Percentiles rank a stretch among this genome's conserved stretches.
Conservation (phyloP, 1,140 invertebrate species). For the Asbolus verrucosus region DNA sequence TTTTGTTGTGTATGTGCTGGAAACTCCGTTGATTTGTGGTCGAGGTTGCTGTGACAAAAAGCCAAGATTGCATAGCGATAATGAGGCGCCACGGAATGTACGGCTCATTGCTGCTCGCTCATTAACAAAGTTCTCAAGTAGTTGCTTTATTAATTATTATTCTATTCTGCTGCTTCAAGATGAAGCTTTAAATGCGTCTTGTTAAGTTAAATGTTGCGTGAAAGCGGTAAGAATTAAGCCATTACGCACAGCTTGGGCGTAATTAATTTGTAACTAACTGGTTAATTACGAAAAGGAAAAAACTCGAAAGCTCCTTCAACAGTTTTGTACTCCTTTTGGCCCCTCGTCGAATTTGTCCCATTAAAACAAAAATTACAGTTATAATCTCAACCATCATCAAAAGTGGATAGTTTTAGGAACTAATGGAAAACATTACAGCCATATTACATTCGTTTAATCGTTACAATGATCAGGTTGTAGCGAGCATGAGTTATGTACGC, state of each 20-base stretch:
- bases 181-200: conserved; percentile 19
- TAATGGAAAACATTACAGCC: conserved; percentile 47
- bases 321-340: too few species aligned
- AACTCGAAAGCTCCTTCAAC: too few species aligned
- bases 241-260: conserved; percentile 31
- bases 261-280: conserved; percentile 31
- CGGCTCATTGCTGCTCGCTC: conserved; percentile 41
- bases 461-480: conserved; percentile 41
- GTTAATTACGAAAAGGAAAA: background rate
- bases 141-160: conserved; percentile 50
- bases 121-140: conserved; percentile 43
- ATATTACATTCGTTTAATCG: conserved; percentile 48
- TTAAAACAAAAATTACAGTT: conserved; percentile 36
- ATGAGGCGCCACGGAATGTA: conserved; percentile 46
- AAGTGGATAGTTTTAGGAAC: conserved; percentile 39
- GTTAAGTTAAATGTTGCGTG: conserved; percentile 47
- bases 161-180: conserved; percentile 21
- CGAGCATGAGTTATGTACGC: conserved; percentile 42
- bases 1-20: background rate
- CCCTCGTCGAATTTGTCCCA: conserved; percentile 3
- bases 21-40: conserved; percentile 25
- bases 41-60: conserved; percentile 20
- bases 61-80: conserved; percentile 34
- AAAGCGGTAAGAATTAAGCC: conserved; percentile 44
- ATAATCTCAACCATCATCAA: conserved; percentile 31